These are phyloP conservation scores for Stenotaenia linearis DNA, from an alignment of 2,888 invertebrate genomes.

Conservation along the genomic window DNA sequence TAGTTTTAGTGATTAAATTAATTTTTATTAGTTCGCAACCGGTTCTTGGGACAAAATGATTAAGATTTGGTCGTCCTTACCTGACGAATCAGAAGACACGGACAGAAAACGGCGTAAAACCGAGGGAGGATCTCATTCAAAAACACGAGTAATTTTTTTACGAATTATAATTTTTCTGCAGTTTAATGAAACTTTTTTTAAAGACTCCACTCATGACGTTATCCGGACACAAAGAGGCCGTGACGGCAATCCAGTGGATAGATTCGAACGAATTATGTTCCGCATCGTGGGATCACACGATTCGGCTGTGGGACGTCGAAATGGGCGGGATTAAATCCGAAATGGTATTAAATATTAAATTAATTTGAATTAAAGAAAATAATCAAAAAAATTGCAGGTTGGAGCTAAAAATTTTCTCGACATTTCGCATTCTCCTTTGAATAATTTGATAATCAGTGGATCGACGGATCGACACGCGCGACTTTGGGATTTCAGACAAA, in stretches of 20 bases:
- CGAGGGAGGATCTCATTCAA: conserved; percentile 37
- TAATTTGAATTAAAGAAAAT: too few relatives aligned
- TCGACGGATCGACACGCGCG: conserved; percentile 87
- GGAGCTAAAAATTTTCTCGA: conserved; percentile 89
- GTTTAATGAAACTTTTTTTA: too few relatives aligned
- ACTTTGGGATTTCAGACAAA: conserved; percentile 75
- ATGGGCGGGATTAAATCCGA: conserved; percentile 75
- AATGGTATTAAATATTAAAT: too few relatives aligned
- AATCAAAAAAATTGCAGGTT: too few relatives aligned
- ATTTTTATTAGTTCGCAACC: conserved; percentile 57
- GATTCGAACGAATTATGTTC: conserved; percentile 71
- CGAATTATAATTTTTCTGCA: too few relatives aligned
- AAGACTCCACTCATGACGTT: conserved; percentile 74
- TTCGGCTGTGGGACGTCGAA: conserved; percentile 90
- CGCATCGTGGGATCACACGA: conserved; percentile 90
- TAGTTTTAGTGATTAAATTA: background rate
- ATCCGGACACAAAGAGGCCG: conserved; percentile 85
- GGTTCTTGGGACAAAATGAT: conserved; percentile 90
- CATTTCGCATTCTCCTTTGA: conserved; percentile 72
- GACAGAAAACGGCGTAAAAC: conserved; percentile 42
- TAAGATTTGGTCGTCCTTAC: conserved; percentile 73
- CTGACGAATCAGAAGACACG: conserved; percentile 40
- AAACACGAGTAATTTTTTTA: conserved; percentile 39
- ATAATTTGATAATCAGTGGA: conserved; percentile 67
- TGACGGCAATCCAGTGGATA: conserved; percentile 80